These are phyloP conservation scores for Polyommatus icarus DNA, from an alignment of 2,888 invertebrate genomes.

Conservation along the genomic window DNA sequence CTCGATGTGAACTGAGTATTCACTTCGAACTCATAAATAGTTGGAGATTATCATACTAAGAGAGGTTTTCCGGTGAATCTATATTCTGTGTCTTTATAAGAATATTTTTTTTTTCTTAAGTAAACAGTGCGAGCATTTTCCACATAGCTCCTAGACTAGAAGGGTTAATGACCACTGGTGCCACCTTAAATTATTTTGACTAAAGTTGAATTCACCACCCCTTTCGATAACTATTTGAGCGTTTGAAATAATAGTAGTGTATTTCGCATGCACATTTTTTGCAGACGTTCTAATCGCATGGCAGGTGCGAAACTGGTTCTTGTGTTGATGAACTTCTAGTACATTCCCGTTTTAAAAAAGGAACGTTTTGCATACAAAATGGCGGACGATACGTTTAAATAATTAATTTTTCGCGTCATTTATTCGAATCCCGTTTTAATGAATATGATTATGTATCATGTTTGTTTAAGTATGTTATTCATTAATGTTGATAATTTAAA, in stretches of 20 bases:
- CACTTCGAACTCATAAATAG: no score
- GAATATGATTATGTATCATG: neutral
- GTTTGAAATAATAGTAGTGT: conserved; percentile 11
- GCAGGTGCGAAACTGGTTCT: conserved; percentile 26
- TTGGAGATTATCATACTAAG: no score
- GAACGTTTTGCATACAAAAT: conserved; percentile 28
- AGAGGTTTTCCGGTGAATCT: no score
- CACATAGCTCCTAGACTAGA: no score
- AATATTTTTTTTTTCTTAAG: no score
- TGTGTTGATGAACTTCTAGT: conserved; percentile 29
- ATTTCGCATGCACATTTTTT: conserved; percentile 30
- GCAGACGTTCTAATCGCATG: conserved; percentile 26
- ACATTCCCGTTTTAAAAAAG: conserved; percentile 22
- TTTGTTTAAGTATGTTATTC: neutral
- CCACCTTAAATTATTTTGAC: no score
- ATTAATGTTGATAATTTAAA: conserved; percentile 2
- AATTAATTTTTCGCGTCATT: conserved; percentile 24
- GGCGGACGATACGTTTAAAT: conserved; percentile 25
- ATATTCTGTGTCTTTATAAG: no score
- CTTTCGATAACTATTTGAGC: neutral
- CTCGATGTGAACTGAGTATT: no score
- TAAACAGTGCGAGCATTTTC: no score
- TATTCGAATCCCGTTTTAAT: conserved; percentile 19
- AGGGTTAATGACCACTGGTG: no score
- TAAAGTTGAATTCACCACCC: neutral